Conservation (phyloP, 2,888 invertebrate species). For the Calameuta idolon region DNA sequence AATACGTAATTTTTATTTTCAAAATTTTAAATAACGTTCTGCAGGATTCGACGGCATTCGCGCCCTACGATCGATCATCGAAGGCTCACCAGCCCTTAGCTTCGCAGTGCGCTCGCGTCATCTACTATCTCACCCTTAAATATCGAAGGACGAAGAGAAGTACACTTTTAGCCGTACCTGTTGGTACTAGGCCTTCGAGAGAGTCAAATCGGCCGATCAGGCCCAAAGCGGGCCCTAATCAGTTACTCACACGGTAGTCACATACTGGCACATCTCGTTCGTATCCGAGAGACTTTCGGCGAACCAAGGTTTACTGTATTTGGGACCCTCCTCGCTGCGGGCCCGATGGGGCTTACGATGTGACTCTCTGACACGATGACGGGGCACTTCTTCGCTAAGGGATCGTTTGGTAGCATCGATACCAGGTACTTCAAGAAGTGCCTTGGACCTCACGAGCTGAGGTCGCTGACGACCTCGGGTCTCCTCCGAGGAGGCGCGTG, state of each 20-base stretch:
- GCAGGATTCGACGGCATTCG: too few species aligned
- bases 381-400: conserved; percentile 62
- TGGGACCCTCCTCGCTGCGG: conserved; percentile 60
- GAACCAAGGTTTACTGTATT: conserved; percentile 57
- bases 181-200: too few species aligned
- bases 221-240: too few species aligned
- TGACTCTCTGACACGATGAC: conserved; percentile 46
- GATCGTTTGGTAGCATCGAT: conserved; percentile 58
- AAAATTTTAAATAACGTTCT: too few species aligned
- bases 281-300: conserved; percentile 36
- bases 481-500: conserved; percentile 57
- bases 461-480: conserved; percentile 54
- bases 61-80: too few species aligned
- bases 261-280: conserved; percentile 60
- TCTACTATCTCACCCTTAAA: too few species aligned
- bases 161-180: too few species aligned
- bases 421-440: conserved; percentile 57
- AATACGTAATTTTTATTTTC: background rate
- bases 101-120: too few species aligned
- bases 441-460: conserved; percentile 56
- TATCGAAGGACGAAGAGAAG: too few species aligned
- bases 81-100: too few species aligned
- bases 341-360: conserved; percentile 55
- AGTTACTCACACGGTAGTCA: conserved; percentile 53
- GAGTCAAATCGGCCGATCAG: too few species aligned